Conservation (phyloP, 2,888 invertebrate genomes). For the Saturnia pavonia region DNA sequence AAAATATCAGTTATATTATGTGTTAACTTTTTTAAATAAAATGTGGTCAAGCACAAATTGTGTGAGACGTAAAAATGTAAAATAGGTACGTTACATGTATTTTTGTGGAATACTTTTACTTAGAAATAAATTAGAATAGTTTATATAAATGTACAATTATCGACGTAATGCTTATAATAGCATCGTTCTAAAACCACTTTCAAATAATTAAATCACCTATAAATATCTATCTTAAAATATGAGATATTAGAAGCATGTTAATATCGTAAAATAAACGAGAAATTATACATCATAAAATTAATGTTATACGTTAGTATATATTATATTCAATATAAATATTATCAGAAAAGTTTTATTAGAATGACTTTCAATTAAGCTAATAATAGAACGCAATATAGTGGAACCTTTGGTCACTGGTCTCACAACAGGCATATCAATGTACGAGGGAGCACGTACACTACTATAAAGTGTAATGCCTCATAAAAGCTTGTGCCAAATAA, state of each 20-base stretch:
- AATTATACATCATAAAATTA: background rate
- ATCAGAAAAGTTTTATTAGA: background rate
- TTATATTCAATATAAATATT: too few relatives aligned
- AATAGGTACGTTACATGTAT: background rate
- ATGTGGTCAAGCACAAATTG: background rate
- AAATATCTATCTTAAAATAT: background rate
- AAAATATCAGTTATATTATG: too few relatives aligned
- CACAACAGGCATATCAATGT: background rate
- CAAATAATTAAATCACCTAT: background rate
- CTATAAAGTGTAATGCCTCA: too few relatives aligned
- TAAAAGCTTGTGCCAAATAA: too few relatives aligned
- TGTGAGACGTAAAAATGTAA: background rate
- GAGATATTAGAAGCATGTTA: background rate
- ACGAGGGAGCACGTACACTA: too few relatives aligned
- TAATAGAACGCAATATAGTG: background rate
- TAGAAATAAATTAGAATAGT: background rate
- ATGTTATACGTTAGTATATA: background rate
- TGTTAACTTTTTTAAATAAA: background rate
- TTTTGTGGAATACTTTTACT: background rate
- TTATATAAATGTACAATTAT: background rate
- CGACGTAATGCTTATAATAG: background rate
- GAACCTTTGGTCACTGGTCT: background rate
- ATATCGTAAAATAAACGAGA: background rate
- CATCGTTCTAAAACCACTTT: background rate
- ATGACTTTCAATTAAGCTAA: background rate